Evolutionary conservation across 2,888 invertebrate genomes (phyloP).

Genomic region (Tenthredo notha): DNA sequence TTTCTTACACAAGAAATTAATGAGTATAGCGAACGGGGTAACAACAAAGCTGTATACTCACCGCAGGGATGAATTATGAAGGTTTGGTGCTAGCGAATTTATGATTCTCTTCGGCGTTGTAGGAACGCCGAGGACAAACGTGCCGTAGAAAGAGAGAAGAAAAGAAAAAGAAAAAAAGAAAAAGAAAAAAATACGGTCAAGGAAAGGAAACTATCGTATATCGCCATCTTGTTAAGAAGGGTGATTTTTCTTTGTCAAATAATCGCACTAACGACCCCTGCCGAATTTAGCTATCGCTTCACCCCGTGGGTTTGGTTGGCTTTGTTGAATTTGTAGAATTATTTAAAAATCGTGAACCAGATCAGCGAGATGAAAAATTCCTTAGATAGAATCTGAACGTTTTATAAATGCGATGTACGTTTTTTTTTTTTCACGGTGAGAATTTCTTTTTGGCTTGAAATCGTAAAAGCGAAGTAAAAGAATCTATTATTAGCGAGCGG

Average conservation of each 20-base stretch:
- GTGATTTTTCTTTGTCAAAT: slow-evolving; percentile 14
- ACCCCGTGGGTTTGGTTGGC: not conserved
- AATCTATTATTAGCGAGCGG: slow-evolving; percentile 7
- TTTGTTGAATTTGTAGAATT: not conserved
- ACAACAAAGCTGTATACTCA: slow-evolving; percentile 32
- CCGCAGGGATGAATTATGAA: slow-evolving; percentile 32
- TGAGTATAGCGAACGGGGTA: slow-evolving; percentile 38
- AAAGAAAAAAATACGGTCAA: not conserved
- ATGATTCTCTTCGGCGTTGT: slow-evolving; percentile 19
- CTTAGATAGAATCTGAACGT: not conserved
- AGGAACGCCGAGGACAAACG: not conserved
- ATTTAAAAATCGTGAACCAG: not conserved
- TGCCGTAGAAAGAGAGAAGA: no score
- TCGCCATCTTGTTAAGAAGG: not conserved
- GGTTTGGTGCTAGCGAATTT: slow-evolving; percentile 31
- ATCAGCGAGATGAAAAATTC: not conserved
- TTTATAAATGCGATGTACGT: not conserved
- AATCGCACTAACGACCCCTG: slow-evolving; percentile 4
- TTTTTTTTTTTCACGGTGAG: not conserved
- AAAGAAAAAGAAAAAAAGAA: not conserved
- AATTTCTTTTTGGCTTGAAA: not conserved
- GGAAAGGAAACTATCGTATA: not conserved
- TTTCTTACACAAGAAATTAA: slow-evolving; percentile 43
- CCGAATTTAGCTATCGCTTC: not conserved
- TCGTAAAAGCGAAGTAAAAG: not conserved